phyloP scores from a whole-genome alignment of 2,888 invertebrate genomes.

The Allolobophora icterica region DNA sequence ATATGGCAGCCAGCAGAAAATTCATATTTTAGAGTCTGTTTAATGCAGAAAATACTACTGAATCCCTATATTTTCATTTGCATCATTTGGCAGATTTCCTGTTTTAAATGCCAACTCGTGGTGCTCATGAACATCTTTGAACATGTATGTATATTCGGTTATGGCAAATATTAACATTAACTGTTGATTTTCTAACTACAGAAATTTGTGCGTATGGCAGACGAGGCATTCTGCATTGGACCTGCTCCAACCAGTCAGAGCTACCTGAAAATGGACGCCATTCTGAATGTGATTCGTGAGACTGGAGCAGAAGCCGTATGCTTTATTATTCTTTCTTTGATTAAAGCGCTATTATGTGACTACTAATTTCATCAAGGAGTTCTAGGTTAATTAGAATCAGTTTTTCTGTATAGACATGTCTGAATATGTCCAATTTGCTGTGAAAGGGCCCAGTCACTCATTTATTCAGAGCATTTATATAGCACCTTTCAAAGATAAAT shows the following conservation, averaged over 20 bases:
- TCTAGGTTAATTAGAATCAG: background rate
- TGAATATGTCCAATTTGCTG: background rate
- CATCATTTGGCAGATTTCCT: background rate
- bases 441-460: background rate
- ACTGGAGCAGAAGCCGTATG: slow-evolving; percentile 72
- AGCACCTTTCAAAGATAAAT: no score
- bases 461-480: no score
- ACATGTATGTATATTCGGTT: background rate
- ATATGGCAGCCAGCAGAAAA: background rate
- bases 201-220: slow-evolving; percentile 70
- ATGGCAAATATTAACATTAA: background rate
- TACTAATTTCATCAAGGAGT: background rate
- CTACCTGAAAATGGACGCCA: slow-evolving; percentile 72
- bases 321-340: slow-evolving; percentile 36
- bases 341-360: background rate
- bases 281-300: slow-evolving; percentile 70
- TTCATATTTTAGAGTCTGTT: background rate
- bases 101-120: background rate
- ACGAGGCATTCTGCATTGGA: slow-evolving; percentile 74
- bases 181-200: slow-evolving; percentile 25
- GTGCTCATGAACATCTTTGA: background rate
- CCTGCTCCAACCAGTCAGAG: slow-evolving; percentile 71
- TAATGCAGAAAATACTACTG: background rate
- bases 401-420: background rate
- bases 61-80: background rate